These are phyloP conservation scores for Chaenodraco wilsoni DNA, from an alignment of 2,797 vertebrate genomes.

Conservation along the genomic window DNA sequence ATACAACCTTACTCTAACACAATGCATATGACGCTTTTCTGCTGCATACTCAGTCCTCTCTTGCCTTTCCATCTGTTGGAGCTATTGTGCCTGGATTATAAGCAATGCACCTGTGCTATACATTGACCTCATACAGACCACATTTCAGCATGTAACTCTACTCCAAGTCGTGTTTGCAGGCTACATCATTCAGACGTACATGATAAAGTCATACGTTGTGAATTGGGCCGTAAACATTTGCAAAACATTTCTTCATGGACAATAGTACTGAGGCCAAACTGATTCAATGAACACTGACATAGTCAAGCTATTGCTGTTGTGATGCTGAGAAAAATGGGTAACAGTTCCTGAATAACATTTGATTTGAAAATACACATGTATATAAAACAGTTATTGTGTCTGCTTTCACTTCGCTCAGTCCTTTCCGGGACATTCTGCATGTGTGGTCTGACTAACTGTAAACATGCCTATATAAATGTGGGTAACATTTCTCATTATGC, in stretches of 20 bases:
- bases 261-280: not conserved
- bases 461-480: conserved; percentile 7
- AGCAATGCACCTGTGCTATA: conserved; percentile 33
- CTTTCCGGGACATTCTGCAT: not conserved
- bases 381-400: not conserved
- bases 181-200: conserved; percentile 12
- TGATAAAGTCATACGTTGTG: not conserved
- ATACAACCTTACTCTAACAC: not conserved
- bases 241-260: not conserved
- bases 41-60: not conserved
- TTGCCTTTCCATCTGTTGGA: conserved; percentile 24
- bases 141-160: conserved; percentile 23
- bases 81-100: conserved; percentile 33
- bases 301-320: not conserved
- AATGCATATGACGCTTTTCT: not conserved
- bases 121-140: conserved; percentile 4
- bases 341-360: not conserved
- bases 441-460: not conserved
- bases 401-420: not conserved
- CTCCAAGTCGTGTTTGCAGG: conserved; percentile 16
- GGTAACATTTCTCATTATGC: not conserved
- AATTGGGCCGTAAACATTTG: not conserved
- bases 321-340: not conserved
- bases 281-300: not conserved
- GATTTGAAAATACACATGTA: not conserved